A percentile compares a stretch with the other conserved stretches of the same genome.
Evolutionary conservation across 92 coral and sea anemone species (phyloP).

Genomic region (Bergia puertoricense): DNA sequence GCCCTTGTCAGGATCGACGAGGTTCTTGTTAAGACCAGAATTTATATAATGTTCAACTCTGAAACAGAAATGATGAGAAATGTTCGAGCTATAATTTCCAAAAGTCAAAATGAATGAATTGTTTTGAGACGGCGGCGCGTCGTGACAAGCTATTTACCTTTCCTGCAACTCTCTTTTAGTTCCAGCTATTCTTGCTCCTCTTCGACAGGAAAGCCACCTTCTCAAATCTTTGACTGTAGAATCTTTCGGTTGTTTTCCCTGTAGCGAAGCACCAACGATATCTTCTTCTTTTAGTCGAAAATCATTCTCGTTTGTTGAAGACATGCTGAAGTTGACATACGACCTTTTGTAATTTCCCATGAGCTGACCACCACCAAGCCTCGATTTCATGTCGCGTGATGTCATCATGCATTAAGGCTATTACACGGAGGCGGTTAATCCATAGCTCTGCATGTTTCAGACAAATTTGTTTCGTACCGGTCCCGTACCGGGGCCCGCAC

Average conservation of each 20-base stretch:
- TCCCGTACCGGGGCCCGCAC: no score
- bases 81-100: background rate
- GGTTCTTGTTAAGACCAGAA: conserved; percentile 19
- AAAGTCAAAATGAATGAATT: no score
- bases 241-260: conserved; percentile 12
- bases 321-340: no score
- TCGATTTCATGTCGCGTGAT: conserved; percentile 39
- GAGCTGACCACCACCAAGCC: conserved; percentile 2
- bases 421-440: background rate
- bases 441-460: no score
- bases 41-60: conserved; percentile 19
- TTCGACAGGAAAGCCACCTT: conserved; percentile 42
- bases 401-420: conserved; percentile 51
- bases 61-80: conserved; percentile 7
- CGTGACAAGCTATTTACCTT: no score
- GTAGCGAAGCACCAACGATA: conserved; percentile 44
- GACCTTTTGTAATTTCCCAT: no score
- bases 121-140: no score
- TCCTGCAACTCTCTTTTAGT: background rate
- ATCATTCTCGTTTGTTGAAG: background rate
- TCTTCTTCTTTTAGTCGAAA: conserved; percentile 43
- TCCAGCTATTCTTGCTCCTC: conserved; percentile 19
- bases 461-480: no score
- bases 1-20: conserved; percentile 36
- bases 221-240: conserved; percentile 14